These are phyloP conservation scores for Drosophila sturtevanti DNA, from an alignment of 1,140 invertebrate species.

Conservation along the genomic window DNA sequence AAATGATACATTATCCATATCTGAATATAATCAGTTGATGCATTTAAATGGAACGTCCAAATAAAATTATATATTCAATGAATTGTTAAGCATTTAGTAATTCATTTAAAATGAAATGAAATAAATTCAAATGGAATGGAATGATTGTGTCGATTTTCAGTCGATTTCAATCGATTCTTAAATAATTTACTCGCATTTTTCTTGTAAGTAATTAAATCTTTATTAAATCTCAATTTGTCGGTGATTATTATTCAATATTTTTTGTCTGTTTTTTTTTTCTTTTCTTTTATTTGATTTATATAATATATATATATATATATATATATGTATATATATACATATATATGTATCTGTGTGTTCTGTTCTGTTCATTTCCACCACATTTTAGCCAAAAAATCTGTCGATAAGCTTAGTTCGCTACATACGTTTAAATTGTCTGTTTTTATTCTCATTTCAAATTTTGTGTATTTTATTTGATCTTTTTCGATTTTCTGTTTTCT, in stretches of 20 bases:
- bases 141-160: no score
- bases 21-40: no score
- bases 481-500: conserved; percentile 34
- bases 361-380: conserved; percentile 8
- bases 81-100: no score
- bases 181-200: background rate
- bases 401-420: conserved; percentile 65
- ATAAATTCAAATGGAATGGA: no score
- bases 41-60: no score
- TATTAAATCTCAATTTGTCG: conserved; percentile 79
- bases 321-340: conserved; percentile 11
- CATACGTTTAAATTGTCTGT: conserved; percentile 41
- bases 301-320: background rate
- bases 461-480: conserved; percentile 12
- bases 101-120: no score
- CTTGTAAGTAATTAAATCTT: conserved; percentile 78
- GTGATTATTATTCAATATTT: conserved; percentile 79
- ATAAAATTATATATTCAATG: no score
- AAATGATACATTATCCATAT: no score
- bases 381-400: conserved; percentile 38
- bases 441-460: conserved; percentile 23
- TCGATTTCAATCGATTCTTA: no score
- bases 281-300: conserved; percentile 23
- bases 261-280: conserved; percentile 28
- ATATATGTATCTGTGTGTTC: conserved; percentile 1